Conservation (phyloP, 2,113 vertebrate species). For the Phrynosoma platyrhinos region DNA sequence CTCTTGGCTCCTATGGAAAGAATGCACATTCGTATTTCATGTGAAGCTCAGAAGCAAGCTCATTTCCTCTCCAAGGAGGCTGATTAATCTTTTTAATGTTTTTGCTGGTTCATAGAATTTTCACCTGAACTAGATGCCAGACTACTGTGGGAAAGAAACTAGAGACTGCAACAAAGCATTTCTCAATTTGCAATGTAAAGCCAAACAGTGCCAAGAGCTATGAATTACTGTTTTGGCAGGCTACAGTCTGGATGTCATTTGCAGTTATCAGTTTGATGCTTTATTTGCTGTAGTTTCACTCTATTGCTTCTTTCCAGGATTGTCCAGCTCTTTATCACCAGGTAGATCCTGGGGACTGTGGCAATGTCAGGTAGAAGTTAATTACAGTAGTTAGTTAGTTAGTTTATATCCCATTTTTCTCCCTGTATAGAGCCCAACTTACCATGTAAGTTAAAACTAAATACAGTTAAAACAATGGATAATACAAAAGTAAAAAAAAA, state of each 20-base stretch:
- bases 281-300: not conserved
- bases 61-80: not conserved
- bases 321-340: not conserved
- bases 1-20: not conserved
- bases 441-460: too few relatives aligned
- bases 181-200: slow-evolving; percentile 7
- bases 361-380: not conserved
- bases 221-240: not conserved
- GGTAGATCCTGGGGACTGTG: not conserved
- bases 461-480: too few relatives aligned
- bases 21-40: not conserved
- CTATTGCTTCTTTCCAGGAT: not conserved
- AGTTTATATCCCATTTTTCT: too few relatives aligned
- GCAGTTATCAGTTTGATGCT: not conserved
- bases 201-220: not conserved
- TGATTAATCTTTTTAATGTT: not conserved
- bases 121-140: not conserved
- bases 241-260: not conserved
- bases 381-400: too few relatives aligned
- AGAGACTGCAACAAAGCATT: slow-evolving; percentile 3
- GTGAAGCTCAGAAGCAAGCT: not conserved
- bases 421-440: too few relatives aligned
- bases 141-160: not conserved
- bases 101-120: slow-evolving; percentile 8
- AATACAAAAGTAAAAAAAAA: too few relatives aligned